phyloP scores from a whole-genome alignment of 35 echinoderm and acorn worm species.

The Anneissia japonica region DNA sequence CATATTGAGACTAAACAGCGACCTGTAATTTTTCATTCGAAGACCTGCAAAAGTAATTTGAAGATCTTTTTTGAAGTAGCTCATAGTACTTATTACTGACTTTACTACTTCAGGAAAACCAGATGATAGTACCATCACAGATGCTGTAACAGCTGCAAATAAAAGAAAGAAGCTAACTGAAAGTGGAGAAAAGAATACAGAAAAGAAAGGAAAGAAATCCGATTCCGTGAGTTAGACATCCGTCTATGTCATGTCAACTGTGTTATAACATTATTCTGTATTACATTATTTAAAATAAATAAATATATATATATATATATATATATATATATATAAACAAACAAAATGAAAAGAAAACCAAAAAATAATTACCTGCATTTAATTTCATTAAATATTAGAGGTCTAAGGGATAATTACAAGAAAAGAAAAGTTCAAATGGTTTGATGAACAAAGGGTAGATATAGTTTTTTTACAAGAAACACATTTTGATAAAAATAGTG shows the following conservation, averaged over 20 bases:
- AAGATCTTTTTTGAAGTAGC: too few relatives aligned
- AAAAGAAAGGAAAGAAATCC: not conserved
- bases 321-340: too few relatives aligned
- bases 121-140: not conserved
- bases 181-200: not conserved
- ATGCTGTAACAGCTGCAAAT: not conserved
- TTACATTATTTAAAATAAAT: too few relatives aligned
- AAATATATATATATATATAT: too few relatives aligned
- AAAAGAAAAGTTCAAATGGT: not conserved
- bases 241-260: not conserved
- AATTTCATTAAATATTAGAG: not conserved
- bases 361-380: not conserved
- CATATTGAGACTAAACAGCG: too few relatives aligned
- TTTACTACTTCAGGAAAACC: not conserved
- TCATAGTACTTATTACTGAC: not conserved
- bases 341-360: not conserved
- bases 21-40: too few relatives aligned
- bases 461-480: not conserved
- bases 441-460: not conserved
- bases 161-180: not conserved
- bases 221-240: not conserved
- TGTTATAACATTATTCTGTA: too few relatives aligned
- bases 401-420: not conserved
- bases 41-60: too few relatives aligned
- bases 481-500: not conserved